Base-by-base conservation (phyloP, 2,888 invertebrate genomes). In the Serrognathus titanus region DNA sequence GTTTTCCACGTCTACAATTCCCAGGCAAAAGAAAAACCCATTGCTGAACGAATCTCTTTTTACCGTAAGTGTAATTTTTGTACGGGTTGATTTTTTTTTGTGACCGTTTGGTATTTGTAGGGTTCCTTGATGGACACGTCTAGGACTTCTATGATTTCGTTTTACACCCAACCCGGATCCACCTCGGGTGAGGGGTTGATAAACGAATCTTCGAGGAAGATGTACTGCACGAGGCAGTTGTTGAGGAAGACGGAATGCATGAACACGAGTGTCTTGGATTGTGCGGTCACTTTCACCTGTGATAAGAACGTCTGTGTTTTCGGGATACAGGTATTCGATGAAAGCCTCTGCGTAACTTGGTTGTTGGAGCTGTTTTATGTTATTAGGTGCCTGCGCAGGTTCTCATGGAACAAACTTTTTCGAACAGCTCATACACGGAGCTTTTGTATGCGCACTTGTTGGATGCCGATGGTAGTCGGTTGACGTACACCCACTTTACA, bases 401-500 rank as follows among this genome's bases (percentile, higher is more conserved):
- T 13, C 80, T 80, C 11, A 78, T 80, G 68, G 83, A 83, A 62
- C 79, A 16, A 72, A 75, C 62, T 2, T 60, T 55, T 54, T 37
- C 66, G 11, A 62, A 65, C 56, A 62, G 63, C 48, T 57, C 70
- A 16, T 92, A 92, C 78, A 86, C 86, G 9, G 92, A 92, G 80
- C 83, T 91, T 62, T 80, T 92, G 48, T 92, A 92, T 74, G 90
- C 91, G 11, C 89, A 91, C 78, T 80, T 92, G 57, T 81, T 90
- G 68, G 92, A 92, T 77, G 86, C 86, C 20, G 89, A 90, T 76
- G 90, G 90, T 4, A 87, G 88, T 48, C 80, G 91, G 3, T 83
- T 92, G 66, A 90, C 92, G 0, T 91, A 91, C 76, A 90, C 89
- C 1, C 91, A 92, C 77, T 91, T 88, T 71, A 89, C 90, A 49